Evolutionary conservation across 1,140 invertebrate genomes (phyloP).

Genomic region (Epicauta chinensis): DNA sequence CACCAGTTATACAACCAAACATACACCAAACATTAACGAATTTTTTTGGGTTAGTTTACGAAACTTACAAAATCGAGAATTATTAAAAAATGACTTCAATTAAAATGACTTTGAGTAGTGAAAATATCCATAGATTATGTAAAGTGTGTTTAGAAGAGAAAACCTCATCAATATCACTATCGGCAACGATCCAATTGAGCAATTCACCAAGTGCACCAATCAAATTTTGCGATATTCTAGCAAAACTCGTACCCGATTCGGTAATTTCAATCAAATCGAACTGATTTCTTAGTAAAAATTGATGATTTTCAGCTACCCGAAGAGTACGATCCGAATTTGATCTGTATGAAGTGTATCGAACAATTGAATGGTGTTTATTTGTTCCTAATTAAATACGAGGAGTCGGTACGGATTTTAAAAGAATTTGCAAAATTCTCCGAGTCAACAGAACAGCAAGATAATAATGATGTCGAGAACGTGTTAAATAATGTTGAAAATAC

Average conservation of each 20-base stretch:
- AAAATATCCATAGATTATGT: conserved; percentile 12
- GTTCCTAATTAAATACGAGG: conserved; percentile 8
- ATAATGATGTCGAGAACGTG: not conserved
- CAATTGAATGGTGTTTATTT: conserved; percentile 9
- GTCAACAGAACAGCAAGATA: not conserved
- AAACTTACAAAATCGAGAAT: no score
- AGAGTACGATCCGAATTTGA: conserved; percentile 5
- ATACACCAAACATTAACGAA: no score
- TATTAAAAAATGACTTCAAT: conserved; percentile 2
- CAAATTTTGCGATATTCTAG: conserved; percentile 7
- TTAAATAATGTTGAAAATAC: not conserved
- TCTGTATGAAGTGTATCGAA: conserved; percentile 9
- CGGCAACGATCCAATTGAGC: conserved; percentile 4
- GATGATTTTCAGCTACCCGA: not conserved
- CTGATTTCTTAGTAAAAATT: not conserved
- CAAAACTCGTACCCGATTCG: not conserved
- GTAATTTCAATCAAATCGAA: not conserved
- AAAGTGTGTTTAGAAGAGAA: conserved; percentile 14
- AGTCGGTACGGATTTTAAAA: conserved; percentile 2
- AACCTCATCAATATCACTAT: not conserved
- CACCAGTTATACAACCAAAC: no score
- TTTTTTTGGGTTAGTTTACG: no score
- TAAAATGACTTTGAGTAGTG: not conserved
- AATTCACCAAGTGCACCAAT: not conserved
- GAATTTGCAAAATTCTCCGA: not conserved